These are phyloP conservation scores for Cirrhinus mrigala DNA, from an alignment of 2,797 vertebrate species.

Conservation along the genomic window DNA sequence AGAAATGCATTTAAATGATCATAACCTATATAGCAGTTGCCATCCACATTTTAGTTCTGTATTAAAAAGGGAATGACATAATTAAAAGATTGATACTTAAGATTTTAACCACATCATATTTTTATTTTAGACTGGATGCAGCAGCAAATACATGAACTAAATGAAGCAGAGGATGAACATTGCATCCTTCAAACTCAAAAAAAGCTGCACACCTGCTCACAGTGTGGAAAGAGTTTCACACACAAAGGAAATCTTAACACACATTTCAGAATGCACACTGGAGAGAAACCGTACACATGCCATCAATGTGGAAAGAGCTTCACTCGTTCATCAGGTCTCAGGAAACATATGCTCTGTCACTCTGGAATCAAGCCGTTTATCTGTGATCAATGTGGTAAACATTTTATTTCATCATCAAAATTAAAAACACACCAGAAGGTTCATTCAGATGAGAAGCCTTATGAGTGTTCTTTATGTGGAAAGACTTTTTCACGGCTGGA, in stretches of 20 bases:
- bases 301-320: background rate
- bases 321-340: background rate
- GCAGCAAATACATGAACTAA: background rate
- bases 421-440: background rate
- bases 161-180: background rate
- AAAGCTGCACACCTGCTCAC: background rate
- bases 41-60: background rate
- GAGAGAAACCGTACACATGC: slow-evolving; percentile 1
- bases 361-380: slow-evolving; percentile 18
- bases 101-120: background rate
- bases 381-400: background rate
- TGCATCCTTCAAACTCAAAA: background rate
- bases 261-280: background rate
- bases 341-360: background rate
- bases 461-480: background rate
- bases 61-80: background rate
- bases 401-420: background rate
- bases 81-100: background rate
- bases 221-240: background rate
- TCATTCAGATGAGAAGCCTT: background rate
- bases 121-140: background rate
- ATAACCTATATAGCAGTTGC: background rate
- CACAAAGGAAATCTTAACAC: background rate
- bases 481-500: background rate
- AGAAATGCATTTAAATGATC: background rate